Percentiles rank a stretch among this genome's conserved stretches.
phyloP scores from a whole-genome alignment of 2,113 vertebrate species.

The Microcebus jonahi region DNA sequence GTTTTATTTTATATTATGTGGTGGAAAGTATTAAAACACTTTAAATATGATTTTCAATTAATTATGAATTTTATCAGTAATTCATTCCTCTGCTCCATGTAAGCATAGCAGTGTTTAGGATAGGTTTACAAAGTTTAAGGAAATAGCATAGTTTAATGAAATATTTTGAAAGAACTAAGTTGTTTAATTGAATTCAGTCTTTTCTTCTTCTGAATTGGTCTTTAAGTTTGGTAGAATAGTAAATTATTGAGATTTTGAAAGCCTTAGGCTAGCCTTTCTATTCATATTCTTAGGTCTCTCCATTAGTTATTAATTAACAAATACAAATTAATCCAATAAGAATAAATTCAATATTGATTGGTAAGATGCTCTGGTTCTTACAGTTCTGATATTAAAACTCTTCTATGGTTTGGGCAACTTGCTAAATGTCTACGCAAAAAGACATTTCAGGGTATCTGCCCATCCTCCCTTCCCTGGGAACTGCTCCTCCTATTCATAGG shows the following conservation, averaged over 20 bases:
- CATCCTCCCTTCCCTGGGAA: neutral
- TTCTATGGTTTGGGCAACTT: neutral
- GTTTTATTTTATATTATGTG: conserved; percentile 13
- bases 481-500: neutral
- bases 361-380: neutral
- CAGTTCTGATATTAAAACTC: neutral
- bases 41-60: conserved; percentile 18
- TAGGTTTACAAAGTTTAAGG: neutral
- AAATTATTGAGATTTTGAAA: neutral
- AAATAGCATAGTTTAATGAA: neutral
- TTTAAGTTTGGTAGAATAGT: neutral
- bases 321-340: neutral
- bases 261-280: neutral
- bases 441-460: neutral
- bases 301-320: conserved; percentile 8
- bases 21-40: neutral
- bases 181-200: neutral
- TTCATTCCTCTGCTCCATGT: neutral
- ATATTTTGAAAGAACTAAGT: neutral
- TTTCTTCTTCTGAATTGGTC: neutral
- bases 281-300: neutral
- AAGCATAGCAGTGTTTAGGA: neutral
- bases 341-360: neutral
- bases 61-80: neutral
- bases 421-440: neutral